Evolutionary conservation across 64 coral and sea anemone species (phyloP), one percentile per base, ranked within the genome.

Genomic region (Exaiptasia diaphana): DNA sequence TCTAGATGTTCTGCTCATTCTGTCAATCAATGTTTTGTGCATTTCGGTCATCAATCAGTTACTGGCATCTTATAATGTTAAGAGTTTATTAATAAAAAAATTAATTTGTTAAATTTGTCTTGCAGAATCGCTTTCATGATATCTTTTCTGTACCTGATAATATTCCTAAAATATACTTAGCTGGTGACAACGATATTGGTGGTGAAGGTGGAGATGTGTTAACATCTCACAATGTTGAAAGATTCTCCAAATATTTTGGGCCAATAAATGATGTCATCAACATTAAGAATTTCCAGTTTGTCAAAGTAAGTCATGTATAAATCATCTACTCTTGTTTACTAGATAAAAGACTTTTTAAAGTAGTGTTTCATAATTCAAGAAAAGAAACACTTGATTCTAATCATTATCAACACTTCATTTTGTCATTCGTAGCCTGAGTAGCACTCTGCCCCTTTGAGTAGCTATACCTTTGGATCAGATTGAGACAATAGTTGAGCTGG

Each of bases 251-350:
- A 31, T 5, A 71, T 56, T 87, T 88, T 77, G 90, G 90, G 31
- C 63, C 78, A 5, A 41, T 93, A 3, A 88, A 93, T 82, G 84
- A 88, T 34, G 26, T 93, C 68, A 41, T 88, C 38, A 64, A 82
- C 22, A 42, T 93, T 5, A 77, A 69, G 56, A 28, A 69, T 15
- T 87, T 76, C 75, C 90, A 93, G 42, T 69, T 93, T 38, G 71
- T 93, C 4, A 93, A 93, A 58, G 90, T 93, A 76, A 62, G 71
- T n/a, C n/a, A n/a, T n/a, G n/a, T n/a, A n/a, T n/a, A n/a, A n/a
- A n/a, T n/a, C n/a, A 53, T 28, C 32, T 13, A 34, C 53, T 14
- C 20, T 26, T 54, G 29, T 4, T 39, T 20, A 38, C 28, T 62
- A 20, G 54, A 27, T 27, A 58, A 58, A 58, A 20, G 28, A 27